Evolutionary conservation across 2,113 vertebrate species (phyloP).

Genomic region (Carassius auratus): DNA sequence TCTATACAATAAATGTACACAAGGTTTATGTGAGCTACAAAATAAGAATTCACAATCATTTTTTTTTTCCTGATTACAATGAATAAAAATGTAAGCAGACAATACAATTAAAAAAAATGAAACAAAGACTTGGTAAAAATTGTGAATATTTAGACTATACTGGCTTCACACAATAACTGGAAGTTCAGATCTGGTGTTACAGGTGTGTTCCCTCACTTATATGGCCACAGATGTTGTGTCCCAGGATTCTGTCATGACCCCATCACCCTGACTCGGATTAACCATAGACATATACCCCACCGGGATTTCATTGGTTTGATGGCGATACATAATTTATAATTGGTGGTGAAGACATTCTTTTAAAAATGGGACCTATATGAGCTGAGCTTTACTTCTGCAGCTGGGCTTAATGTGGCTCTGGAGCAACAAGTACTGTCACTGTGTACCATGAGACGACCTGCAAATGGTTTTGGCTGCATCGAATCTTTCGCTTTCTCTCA

Average conservation of each 20-base stretch:
- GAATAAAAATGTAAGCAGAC: too few relatives aligned
- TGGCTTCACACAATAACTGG: background rate
- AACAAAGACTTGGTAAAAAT: too few relatives aligned
- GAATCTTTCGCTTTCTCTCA: conserved; percentile 6
- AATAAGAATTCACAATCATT: too few relatives aligned
- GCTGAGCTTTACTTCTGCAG: background rate
- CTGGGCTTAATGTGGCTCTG: background rate
- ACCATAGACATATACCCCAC: conserved; percentile 10
- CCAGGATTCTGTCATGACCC: background rate
- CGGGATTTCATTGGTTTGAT: background rate
- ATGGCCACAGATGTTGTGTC: background rate
- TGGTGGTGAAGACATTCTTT: background rate
- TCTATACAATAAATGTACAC: too few relatives aligned
- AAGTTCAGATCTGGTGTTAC: background rate
- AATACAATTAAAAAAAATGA: too few relatives aligned
- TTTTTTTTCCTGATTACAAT: too few relatives aligned
- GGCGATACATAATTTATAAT: conserved; percentile 22
- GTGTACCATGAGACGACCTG: conserved; percentile 15
- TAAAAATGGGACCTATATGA: conserved; percentile 4
- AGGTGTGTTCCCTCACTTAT: background rate
- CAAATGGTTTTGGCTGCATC: conserved; percentile 25
- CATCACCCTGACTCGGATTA: background rate
- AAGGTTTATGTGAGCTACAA: too few relatives aligned
- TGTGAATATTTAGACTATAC: background rate
- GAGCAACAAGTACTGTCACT: conserved; percentile 4